phyloP scores from a whole-genome alignment of 2,888 invertebrate species.

The Slavum lentiscoides region DNA sequence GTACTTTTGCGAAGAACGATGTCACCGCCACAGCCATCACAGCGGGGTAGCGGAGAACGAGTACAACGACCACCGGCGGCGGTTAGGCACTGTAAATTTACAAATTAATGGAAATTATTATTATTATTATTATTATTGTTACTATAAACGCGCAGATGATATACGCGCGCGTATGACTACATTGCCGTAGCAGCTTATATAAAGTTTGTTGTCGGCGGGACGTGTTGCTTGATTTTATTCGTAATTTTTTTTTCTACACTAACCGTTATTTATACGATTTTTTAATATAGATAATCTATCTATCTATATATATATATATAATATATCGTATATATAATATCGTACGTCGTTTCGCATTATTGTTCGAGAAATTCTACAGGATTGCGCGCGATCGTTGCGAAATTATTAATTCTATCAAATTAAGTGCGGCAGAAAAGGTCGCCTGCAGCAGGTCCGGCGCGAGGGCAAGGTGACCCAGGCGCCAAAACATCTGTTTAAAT shows the following conservation, averaged over 20 bases:
- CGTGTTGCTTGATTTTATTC: neutral
- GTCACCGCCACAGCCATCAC: neutral
- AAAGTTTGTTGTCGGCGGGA: neutral
- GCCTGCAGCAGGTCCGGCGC: neutral
- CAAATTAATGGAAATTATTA: conserved; percentile 50
- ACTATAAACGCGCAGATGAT: neutral
- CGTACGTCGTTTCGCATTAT: too few relatives aligned
- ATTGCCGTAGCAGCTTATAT: neutral
- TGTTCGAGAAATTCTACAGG: neutral
- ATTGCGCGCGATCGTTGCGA: neutral
- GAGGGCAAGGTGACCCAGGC: too few relatives aligned
- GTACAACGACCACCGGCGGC: neutral
- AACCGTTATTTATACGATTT: too few relatives aligned
- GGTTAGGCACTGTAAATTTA: conserved; percentile 10
- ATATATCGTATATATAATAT: too few relatives aligned
- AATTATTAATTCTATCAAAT: neutral
- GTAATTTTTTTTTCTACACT: too few relatives aligned
- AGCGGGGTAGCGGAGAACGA: neutral
- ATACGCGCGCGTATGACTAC: neutral
- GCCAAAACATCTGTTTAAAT: too few relatives aligned
- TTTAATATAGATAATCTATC: too few relatives aligned
- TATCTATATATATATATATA: too few relatives aligned
- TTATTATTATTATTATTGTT: conserved; percentile 20
- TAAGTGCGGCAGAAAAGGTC: neutral
- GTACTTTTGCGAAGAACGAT: conserved; percentile 41